Percentiles rank a stretch among this genome's conserved stretches.
These are phyloP conservation scores for Hestina assimilis DNA, from an alignment of 1,140 invertebrate genomes.

Conservation along the genomic window DNA sequence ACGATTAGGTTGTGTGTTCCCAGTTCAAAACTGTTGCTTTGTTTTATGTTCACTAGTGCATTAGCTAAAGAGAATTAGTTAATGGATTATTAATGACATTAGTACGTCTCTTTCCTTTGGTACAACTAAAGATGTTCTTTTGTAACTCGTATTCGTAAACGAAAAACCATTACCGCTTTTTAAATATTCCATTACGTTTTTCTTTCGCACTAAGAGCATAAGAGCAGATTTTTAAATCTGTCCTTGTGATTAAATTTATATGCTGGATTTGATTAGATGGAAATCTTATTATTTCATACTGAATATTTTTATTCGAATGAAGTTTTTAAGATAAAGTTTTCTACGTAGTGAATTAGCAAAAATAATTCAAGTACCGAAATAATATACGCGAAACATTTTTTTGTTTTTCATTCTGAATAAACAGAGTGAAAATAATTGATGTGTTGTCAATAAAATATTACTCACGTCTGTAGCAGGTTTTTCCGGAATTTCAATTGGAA, in stretches of 20 bases:
- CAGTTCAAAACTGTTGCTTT: slow-evolving; percentile 13
- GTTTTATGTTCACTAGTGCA: slow-evolving; percentile 18
- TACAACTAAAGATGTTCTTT: neutral
- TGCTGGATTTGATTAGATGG: neutral
- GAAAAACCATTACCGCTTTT: neutral
- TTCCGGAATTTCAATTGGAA: neutral
- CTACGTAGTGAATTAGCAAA: neutral
- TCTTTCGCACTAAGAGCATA: neutral
- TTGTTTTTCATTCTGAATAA: slow-evolving; percentile 18
- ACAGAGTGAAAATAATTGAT: slow-evolving; percentile 24
- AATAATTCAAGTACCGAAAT: neutral
- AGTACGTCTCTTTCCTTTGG: slow-evolving; percentile 8
- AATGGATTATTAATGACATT: slow-evolving; percentile 20
- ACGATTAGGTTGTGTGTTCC: neutral
- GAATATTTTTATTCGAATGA: neutral
- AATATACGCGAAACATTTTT: too few relatives aligned
- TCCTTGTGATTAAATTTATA: neutral
- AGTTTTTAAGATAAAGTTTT: neutral
- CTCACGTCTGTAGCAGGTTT: slow-evolving; percentile 26
- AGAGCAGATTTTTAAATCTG: neutral
- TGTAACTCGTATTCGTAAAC: slow-evolving; percentile 3
- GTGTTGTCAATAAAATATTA: slow-evolving; percentile 31
- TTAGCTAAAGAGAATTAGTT: slow-evolving; percentile 25
- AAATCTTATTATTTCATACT: neutral
- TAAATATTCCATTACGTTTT: neutral